Evolutionary conservation across 1,140 invertebrate genomes (phyloP), one percentile per base, ranked within the genome.

Genomic region (Thereuonema tuberculata): DNA sequence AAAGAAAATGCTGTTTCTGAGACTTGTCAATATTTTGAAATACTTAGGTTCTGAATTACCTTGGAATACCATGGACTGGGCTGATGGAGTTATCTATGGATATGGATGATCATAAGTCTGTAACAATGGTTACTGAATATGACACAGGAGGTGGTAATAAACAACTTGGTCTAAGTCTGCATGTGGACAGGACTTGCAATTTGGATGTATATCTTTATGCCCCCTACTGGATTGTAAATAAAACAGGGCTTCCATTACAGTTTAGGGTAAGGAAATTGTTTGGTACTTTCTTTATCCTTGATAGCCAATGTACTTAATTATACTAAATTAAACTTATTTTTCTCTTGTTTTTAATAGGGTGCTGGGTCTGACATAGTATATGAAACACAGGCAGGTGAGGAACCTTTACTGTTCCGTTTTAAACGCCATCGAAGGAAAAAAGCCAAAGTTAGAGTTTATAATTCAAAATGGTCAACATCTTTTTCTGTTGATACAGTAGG

Each of bases 161-260:
- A 67, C 70, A 84, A 64, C 75, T 87, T 60, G 75, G 80, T 29
- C 69, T 89, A 3, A 82, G 80, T 64, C 78, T 87, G 17, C 80
- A 82, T 67, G 71, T 85, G 14, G 78, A 80, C 23, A 75, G 79
- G 57, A 74, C 74, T n/a, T 76, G 76, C 59, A 79, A 78, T 61
- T 79, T 79, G 70, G 77, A 83, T 56, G 69, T 89, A 31, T 80
- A 82, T 61, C 72, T 94, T 43, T 86, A 87, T 69, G 80, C 86
- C 15, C 87, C 89, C 1, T 92, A 91, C 72, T 94, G 91, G 91
- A 83, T 93, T 69, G 81, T 93, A 47, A 94, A 94, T 72, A 91
- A 92, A 72, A 90, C 89, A 3, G 83, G 81, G 23, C 74, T 89
- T 62, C 80, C 84, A 20, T 70, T 93, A 57, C 83, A 86, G 67